Conservation (phyloP, 2,888 invertebrate genomes). For the Mechanitis mazaeus region DNA sequence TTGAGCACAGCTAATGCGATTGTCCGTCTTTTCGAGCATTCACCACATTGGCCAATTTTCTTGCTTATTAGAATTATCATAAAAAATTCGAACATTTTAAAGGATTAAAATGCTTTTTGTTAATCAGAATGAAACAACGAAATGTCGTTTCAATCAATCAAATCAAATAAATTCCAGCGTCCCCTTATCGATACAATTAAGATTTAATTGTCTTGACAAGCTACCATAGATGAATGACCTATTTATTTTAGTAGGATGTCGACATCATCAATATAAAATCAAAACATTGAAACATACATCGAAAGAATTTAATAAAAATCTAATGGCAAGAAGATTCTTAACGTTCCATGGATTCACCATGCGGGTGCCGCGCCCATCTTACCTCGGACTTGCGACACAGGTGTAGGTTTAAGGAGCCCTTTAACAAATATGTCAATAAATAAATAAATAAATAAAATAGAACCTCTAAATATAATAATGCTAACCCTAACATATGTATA, state of each 20-base stretch:
- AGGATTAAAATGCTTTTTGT: background rate
- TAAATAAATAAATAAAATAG: no score
- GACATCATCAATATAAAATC: conserved; percentile 15
- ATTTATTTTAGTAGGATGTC: conserved; percentile 26
- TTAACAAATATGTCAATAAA: no score
- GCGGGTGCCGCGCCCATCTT: no score
- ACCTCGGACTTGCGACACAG: no score
- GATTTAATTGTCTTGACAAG: conserved; percentile 29
- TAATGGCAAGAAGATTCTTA: no score
- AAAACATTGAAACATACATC: conserved; percentile 14
- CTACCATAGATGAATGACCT: conserved; percentile 24
- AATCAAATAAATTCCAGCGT: conserved; percentile 11
- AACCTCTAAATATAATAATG: no score
- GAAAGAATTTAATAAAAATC: conserved; percentile 7
- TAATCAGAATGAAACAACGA: background rate
- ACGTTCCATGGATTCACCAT: no score
- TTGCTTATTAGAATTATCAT: no score
- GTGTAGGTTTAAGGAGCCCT: no score
- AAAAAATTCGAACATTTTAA: background rate
- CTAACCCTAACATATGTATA: no score
- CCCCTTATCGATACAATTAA: conserved; percentile 24
- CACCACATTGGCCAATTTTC: no score
- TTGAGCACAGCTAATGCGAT: conserved; percentile 27
- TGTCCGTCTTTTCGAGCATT: conserved; percentile 13
- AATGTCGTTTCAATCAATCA: conserved; percentile 14